Evolutionary conservation across 1,140 invertebrate genomes (phyloP).

Genomic region (Caerostris extrusa): DNA sequence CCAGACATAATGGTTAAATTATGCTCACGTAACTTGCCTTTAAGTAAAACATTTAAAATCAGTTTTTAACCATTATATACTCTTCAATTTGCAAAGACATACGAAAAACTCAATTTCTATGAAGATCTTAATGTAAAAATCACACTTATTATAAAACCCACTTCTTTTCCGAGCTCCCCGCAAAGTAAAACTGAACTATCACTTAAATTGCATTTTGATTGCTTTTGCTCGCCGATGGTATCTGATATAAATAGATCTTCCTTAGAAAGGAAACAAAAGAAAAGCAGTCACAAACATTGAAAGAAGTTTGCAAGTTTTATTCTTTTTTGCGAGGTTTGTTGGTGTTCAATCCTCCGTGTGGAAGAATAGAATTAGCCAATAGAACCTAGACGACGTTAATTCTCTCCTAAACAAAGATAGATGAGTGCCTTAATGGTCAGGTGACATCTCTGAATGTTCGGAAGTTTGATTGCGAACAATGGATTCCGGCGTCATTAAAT

Average conservation of each 20-base stretch:
- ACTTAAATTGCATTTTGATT: not conserved
- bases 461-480: constrained; percentile 54
- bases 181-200: too few species aligned
- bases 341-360: not conserved
- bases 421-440: not conserved
- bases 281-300: not conserved
- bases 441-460: constrained; percentile 12
- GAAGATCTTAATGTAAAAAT: too few species aligned
- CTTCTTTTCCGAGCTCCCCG: too few species aligned
- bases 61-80: too few species aligned
- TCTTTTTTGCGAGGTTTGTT: not conserved
- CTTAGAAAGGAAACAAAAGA: not conserved
- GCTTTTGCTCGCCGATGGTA: not conserved
- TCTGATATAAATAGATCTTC: not conserved
- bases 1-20: too few species aligned
- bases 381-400: constrained; percentile 48
- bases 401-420: constrained; percentile 39
- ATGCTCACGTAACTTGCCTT: too few species aligned
- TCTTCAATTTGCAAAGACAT: too few species aligned
- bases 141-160: too few species aligned
- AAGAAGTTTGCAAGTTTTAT: not conserved
- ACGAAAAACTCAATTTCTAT: too few species aligned
- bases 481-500: constrained; percentile 36
- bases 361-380: constrained; percentile 8
- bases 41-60: too few species aligned